Evolutionary conservation across 2,888 invertebrate species (phyloP).

Genomic region (Alentia gelatinosa): DNA sequence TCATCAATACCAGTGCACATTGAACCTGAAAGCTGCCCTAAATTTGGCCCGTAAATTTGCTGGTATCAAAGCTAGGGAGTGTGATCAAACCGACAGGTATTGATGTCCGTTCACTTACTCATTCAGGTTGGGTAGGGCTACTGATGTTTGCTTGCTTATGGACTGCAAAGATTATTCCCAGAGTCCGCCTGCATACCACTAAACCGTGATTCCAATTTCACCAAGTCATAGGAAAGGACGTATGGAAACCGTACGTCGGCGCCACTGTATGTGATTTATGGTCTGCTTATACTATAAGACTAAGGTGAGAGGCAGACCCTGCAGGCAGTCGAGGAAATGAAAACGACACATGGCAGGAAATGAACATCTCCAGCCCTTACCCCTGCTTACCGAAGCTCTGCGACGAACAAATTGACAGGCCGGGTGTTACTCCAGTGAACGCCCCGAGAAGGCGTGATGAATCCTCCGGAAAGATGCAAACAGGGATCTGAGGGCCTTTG

Average conservation of each 20-base stretch:
- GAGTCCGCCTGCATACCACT: not conserved
- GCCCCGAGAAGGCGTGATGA: not conserved
- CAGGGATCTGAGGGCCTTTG: not conserved
- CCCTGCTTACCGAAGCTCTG: not conserved
- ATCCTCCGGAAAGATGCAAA: constrained; percentile 10
- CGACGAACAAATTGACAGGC: not conserved
- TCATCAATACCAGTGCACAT: not conserved
- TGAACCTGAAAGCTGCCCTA: not conserved
- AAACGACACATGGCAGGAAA: constrained; percentile 1
- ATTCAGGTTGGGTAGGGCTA: not conserved
- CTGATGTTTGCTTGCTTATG: not conserved
- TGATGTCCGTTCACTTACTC: not conserved
- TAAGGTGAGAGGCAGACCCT: not conserved
- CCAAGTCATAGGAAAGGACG: not conserved
- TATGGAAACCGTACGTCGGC: not conserved
- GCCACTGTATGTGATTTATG: constrained; percentile 18
- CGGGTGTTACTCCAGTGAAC: not conserved
- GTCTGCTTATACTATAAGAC: not conserved
- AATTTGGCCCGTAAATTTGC: constrained; percentile 29
- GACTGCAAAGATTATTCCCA: too few relatives aligned
- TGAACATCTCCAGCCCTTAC: constrained; percentile 28
- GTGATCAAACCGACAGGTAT: not conserved
- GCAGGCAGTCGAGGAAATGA: constrained; percentile 6
- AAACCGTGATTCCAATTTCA: not conserved
- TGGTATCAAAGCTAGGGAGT: not conserved